Evolutionary conservation across 2,797 vertebrate genomes (phyloP).

Genomic region (Enteromius trimaculatus): DNA sequence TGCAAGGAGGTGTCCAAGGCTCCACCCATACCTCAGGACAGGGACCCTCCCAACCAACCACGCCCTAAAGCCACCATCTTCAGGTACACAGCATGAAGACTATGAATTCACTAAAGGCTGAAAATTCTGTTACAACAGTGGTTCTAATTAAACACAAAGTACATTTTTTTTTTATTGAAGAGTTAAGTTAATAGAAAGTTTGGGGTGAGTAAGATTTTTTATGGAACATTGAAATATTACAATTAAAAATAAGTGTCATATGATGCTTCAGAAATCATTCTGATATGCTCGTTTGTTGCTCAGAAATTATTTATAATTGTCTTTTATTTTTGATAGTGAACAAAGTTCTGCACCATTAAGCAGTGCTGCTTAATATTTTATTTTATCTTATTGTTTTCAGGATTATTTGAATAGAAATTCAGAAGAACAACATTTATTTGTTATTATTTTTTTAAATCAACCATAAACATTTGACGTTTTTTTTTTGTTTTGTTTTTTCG

Average conservation of each 20-base stretch:
- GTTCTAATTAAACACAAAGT: not conserved
- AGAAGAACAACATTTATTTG: not conserved
- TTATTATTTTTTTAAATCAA: not conserved
- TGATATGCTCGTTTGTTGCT: not conserved
- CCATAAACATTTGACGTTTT: no score
- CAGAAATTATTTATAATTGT: not conserved
- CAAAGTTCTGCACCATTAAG: not conserved
- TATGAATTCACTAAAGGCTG: not conserved
- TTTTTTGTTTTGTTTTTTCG: no score
- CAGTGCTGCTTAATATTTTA: not conserved
- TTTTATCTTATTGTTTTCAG: not conserved
- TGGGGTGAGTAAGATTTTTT: not conserved
- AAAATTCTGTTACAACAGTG: not conserved
- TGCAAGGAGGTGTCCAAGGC: constrained; percentile 91
- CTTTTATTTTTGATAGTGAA: not conserved
- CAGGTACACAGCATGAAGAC: constrained; percentile 63
- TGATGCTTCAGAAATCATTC: not conserved
- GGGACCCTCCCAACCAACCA: constrained; percentile 72
- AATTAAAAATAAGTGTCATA: not conserved
- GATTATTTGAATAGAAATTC: not conserved
- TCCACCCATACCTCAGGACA: constrained; percentile 75
- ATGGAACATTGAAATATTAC: not conserved
- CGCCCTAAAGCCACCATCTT: constrained; percentile 68
- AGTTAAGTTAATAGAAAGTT: not conserved
- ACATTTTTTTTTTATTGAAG: not conserved